Conservation (phyloP, 2,888 invertebrate genomes). For the Phoenoteleia sp. region DNA sequence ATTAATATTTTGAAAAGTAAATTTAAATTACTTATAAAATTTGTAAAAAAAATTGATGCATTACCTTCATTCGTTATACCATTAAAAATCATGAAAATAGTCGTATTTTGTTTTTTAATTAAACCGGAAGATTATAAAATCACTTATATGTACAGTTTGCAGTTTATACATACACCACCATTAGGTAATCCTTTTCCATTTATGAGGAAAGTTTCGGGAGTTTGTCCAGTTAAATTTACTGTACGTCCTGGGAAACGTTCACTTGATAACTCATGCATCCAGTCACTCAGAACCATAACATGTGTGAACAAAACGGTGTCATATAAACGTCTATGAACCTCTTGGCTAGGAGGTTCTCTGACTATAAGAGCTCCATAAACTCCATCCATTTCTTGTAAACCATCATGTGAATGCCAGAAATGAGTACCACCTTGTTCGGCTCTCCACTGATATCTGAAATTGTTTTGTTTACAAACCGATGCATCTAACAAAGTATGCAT, state of each 20-base stretch:
- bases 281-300: constrained; percentile 88
- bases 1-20: too few species aligned
- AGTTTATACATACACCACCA: constrained; percentile 28
- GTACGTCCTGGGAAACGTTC: constrained; percentile 86
- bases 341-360: constrained; percentile 85
- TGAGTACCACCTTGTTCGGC: constrained; percentile 85
- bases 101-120: too few species aligned
- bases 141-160: too few species aligned
- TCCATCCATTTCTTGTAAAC: constrained; percentile 89
- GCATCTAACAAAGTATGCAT: too few species aligned
- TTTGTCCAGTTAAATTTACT: constrained; percentile 84
- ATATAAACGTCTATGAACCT: constrained; percentile 79
- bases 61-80: too few species aligned
- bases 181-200: constrained; percentile 82
- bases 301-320: constrained; percentile 87
- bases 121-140: too few species aligned
- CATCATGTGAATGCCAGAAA: constrained; percentile 85
- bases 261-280: constrained; percentile 83
- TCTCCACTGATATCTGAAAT: constrained; percentile 84
- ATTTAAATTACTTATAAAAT: too few species aligned
- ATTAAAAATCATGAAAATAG: too few species aligned
- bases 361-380: constrained; percentile 88
- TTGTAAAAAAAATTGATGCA: too few species aligned
- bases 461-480: too few species aligned
- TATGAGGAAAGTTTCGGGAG: constrained; percentile 83